Evolutionary conservation across 2,888 invertebrate species (phyloP).

Genomic region (Hydropsyche betteni): DNA sequence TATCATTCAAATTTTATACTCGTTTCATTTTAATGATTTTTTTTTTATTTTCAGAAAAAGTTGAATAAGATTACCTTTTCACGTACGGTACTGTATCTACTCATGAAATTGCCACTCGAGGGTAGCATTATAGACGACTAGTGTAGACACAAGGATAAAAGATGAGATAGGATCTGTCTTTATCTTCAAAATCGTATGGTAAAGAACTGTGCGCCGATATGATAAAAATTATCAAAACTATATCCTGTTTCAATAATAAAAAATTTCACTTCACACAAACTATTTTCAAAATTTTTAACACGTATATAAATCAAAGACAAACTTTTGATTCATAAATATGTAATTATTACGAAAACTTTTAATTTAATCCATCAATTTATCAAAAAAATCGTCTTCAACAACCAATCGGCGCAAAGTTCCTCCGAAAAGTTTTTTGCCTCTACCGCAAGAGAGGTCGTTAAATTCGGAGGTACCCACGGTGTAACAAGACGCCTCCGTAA

Average conservation of each 20-base stretch:
- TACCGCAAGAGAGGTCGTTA: conserved; percentile 48
- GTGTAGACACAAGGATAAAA: conserved; percentile 47
- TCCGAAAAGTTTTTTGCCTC: conserved; percentile 47
- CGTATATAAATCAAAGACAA: not conserved
- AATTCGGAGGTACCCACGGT: conserved; percentile 44
- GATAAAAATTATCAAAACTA: too few species aligned
- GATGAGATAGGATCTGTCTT: conserved; percentile 48
- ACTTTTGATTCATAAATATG: not conserved
- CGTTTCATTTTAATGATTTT: too few species aligned
- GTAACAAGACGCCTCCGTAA: conserved; percentile 39
- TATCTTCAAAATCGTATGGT: conserved; percentile 43
- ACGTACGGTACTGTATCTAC: not conserved
- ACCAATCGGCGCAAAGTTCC: conserved; percentile 39
- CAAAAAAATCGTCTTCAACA: too few species aligned
- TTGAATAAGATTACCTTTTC: not conserved
- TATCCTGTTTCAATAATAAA: not conserved
- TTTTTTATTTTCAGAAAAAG: too few species aligned
- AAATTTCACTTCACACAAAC: not conserved
- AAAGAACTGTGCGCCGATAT: conserved; percentile 23
- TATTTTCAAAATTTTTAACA: not conserved
- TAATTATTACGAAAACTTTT: not conserved
- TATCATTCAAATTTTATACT: too few species aligned
- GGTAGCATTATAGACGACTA: conserved; percentile 27
- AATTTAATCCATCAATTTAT: too few species aligned
- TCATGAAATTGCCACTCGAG: conserved; percentile 26